Conservation (phyloP, 2,888 invertebrate species). For the Perdita meconis region DNA sequence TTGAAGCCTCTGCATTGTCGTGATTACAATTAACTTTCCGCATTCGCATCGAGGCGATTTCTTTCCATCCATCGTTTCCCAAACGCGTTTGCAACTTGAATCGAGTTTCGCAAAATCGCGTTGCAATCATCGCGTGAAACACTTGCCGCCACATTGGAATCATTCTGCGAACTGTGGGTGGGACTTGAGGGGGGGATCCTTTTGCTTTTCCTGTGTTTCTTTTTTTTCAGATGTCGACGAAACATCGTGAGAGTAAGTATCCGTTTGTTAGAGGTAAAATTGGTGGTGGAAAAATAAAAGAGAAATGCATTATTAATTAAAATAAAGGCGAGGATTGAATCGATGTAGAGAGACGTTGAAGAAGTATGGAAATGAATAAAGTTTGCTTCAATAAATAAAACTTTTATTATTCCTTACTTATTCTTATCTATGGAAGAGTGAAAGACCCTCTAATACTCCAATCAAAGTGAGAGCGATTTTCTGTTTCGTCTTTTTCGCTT, state of each 20-base stretch:
- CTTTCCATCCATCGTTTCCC: conserved; percentile 1
- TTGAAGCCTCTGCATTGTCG: too few species aligned
- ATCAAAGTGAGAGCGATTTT: conserved; percentile 15
- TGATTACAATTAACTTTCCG: neutral
- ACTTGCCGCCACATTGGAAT: conserved; percentile 64
- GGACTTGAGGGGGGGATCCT: conserved; percentile 35
- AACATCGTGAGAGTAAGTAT: conserved; percentile 62
- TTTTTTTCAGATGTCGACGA: conserved; percentile 56
- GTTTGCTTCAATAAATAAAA: conserved; percentile 55
- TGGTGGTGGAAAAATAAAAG: conserved; percentile 30
- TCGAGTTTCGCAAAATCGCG: conserved; percentile 15
- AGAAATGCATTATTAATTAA: conserved; percentile 17
- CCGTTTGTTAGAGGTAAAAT: conserved; percentile 54
- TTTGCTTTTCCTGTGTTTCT: conserved; percentile 59
- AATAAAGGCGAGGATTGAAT: conserved; percentile 32
- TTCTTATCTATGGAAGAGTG: conserved; percentile 36
- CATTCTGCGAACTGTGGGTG: conserved; percentile 41
- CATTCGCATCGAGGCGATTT: too few species aligned
- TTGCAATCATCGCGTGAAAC: conserved; percentile 58
- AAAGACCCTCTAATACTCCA: conserved; percentile 16
- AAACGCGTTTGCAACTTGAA: too few species aligned
- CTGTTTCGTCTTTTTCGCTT: neutral
- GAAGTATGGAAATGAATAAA: conserved; percentile 44
- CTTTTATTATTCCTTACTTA: conserved; percentile 54
- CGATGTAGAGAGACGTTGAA: conserved; percentile 50